These are phyloP conservation scores for Masticophis lateralis DNA, from an alignment of 2,797 vertebrate species.

Conservation along the genomic window DNA sequence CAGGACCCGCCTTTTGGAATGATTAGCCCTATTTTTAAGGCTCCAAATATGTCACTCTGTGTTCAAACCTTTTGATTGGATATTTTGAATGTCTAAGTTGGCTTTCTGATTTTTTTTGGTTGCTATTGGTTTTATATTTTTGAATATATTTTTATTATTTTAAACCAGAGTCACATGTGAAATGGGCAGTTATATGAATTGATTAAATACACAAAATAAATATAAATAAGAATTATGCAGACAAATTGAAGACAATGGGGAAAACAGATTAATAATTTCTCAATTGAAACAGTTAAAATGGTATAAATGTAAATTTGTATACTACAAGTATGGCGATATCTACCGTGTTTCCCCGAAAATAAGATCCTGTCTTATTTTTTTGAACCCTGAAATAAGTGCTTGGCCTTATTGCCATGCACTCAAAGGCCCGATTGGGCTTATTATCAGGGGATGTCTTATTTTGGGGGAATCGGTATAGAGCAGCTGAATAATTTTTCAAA, in stretches of 20 bases:
- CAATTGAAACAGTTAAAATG: background rate
- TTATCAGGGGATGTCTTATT: too few species aligned
- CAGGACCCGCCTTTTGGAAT: background rate
- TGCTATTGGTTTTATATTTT: background rate
- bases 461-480: background rate
- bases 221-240: background rate
- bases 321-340: background rate
- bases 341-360: background rate
- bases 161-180: background rate
- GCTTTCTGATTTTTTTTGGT: background rate
- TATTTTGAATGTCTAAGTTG: background rate
- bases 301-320: background rate
- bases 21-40: background rate
- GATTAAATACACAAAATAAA: background rate
- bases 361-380: too few species aligned
- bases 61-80: background rate
- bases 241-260: background rate
- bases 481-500: background rate
- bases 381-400: too few species aligned
- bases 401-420: too few species aligned
- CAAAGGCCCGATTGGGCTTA: too few species aligned
- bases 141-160: background rate
- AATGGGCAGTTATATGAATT: background rate
- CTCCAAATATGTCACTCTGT: background rate
- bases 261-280: background rate